Conservation (phyloP, 2,888 invertebrate genomes). For the Suillia variegata region DNA sequence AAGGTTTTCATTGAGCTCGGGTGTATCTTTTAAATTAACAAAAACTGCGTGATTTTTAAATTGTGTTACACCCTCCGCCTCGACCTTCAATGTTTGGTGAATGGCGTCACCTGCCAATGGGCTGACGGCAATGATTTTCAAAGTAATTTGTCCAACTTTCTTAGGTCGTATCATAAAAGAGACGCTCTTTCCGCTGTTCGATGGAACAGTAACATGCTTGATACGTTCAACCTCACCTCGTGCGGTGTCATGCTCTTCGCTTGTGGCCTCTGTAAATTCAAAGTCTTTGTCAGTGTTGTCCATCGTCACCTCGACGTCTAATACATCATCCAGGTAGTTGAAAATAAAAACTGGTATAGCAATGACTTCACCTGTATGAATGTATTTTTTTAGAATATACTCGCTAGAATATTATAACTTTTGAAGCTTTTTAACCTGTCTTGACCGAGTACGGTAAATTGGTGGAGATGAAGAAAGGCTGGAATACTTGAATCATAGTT, state of each 20-base stretch:
- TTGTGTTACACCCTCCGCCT: conserved; percentile 81
- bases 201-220: conserved; percentile 67
- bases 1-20: conserved; percentile 65
- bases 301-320: conserved; percentile 80
- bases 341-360: conserved; percentile 86
- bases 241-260: conserved; percentile 72
- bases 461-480: conserved; percentile 83
- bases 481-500: conserved; percentile 75
- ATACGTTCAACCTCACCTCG: conserved; percentile 60
- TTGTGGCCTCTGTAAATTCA: conserved; percentile 80
- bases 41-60: conserved; percentile 75
- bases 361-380: conserved; percentile 82
- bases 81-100: conserved; percentile 73
- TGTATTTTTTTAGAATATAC: too few species aligned
- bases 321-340: conserved; percentile 82
- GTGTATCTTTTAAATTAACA: conserved; percentile 68
- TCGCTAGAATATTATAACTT: too few species aligned
- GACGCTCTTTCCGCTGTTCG: conserved; percentile 77
- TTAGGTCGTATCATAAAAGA: conserved; percentile 84
- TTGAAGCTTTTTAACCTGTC: too few species aligned
- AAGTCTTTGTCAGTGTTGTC: conserved; percentile 81
- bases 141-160: conserved; percentile 72
- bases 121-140: conserved; percentile 78
- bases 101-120: conserved; percentile 80
- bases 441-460: conserved; percentile 89